Conservation (phyloP, 37 sponge, comb jelly and placozoan species). For the Spongilla lacustris region DNA sequence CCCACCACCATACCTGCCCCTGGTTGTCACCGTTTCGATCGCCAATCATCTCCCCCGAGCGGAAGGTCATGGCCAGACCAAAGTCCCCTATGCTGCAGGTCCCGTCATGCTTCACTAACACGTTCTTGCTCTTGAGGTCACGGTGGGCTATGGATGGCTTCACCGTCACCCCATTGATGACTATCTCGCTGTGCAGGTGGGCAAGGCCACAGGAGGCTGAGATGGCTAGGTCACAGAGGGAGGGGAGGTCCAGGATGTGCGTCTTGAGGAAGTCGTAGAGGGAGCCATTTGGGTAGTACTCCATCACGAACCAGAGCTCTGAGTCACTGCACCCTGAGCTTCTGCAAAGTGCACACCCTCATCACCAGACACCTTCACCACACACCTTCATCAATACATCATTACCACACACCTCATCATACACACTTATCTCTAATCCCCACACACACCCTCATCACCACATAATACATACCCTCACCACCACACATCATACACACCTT, state of each 20-base stretch:
- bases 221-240: constrained; percentile 34
- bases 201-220: constrained; percentile 47
- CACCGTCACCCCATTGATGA: neutral
- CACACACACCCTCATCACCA: too few relatives aligned
- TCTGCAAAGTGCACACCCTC: neutral
- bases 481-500: too few relatives aligned
- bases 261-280: constrained; percentile 56
- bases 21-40: neutral
- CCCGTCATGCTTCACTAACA: constrained; percentile 67
- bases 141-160: constrained; percentile 84
- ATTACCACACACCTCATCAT: too few relatives aligned
- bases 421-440: too few relatives aligned
- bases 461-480: too few relatives aligned
- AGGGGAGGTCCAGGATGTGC: constrained; percentile 20
- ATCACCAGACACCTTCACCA: neutral
- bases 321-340: neutral
- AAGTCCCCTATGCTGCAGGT: constrained; percentile 72
- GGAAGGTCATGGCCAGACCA: constrained; percentile 52
- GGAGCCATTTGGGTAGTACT: constrained; percentile 65
- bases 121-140: constrained; percentile 85
- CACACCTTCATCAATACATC: too few relatives aligned
- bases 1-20: constrained; percentile 1
- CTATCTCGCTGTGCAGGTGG: constrained; percentile 69
- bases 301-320: constrained; percentile 63
- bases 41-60: neutral